These are phyloP conservation scores for Takifugu rubripes DNA, from an alignment of 2,797 vertebrate species.

Conservation along the genomic window DNA sequence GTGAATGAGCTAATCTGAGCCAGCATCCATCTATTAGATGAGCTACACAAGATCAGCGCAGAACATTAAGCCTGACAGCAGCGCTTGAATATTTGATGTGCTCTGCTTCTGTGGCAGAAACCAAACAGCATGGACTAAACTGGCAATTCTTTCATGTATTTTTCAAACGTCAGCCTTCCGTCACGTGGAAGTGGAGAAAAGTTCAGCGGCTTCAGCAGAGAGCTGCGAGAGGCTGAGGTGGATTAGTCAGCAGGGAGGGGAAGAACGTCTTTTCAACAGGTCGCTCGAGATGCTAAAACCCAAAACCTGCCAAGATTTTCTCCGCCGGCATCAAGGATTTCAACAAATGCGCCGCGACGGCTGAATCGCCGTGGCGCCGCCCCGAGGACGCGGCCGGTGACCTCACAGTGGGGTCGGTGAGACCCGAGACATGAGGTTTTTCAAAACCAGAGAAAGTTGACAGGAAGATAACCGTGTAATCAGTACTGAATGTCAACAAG, in stretches of 20 bases:
- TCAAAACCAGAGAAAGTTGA: constrained; percentile 35
- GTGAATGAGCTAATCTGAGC: constrained; percentile 58
- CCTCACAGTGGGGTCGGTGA: constrained; percentile 21
- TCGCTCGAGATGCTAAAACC: constrained; percentile 24
- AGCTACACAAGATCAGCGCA: constrained; percentile 73
- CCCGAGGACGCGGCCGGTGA: constrained; percentile 25
- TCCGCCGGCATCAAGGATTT: constrained; percentile 7
- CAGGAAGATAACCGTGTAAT: constrained; percentile 1
- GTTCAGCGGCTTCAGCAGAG: constrained; percentile 16
- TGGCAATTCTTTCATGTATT: constrained; percentile 45
- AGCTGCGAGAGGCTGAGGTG: constrained; percentile 18
- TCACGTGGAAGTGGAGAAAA: constrained; percentile 29
- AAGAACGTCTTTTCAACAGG: constrained; percentile 35
- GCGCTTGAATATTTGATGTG: constrained; percentile 73
- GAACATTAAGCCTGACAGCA: constrained; percentile 71
- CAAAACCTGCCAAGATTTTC: constrained; percentile 13
- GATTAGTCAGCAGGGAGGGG: constrained; percentile 35
- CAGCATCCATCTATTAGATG: constrained; percentile 66
- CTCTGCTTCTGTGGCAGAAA: constrained; percentile 58
- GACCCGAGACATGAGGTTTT: neutral
- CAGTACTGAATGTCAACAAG: no score
- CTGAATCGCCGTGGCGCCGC: constrained; percentile 7
- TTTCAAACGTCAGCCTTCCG: constrained; percentile 44
- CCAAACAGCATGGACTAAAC: constrained; percentile 47
- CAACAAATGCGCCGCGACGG: constrained; percentile 21